A percentile compares a stretch with the other conserved stretches of the same genome.
These are phyloP conservation scores for Aleiodes testaceus DNA, from an alignment of 2,888 invertebrate species.

Conservation along the genomic window DNA sequence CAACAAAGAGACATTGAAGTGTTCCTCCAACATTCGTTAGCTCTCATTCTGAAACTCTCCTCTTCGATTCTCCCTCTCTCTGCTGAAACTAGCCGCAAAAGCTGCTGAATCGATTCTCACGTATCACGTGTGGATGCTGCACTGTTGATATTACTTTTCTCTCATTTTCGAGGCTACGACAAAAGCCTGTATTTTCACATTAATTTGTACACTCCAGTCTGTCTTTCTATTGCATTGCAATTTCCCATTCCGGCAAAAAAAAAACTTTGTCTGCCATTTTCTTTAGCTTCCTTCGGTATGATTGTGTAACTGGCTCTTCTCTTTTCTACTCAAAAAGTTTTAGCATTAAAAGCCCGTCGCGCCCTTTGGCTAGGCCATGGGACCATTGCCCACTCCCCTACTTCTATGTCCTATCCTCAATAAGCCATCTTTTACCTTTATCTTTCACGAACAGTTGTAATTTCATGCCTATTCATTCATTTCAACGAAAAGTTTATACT, in stretches of 20 bases:
- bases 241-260: background rate
- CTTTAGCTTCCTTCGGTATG: constrained; percentile 1
- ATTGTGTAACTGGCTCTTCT: background rate
- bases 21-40: no score
- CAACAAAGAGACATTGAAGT: no score
- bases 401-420: constrained; percentile 12
- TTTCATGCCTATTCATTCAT: constrained; percentile 27
- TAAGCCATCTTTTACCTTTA: constrained; percentile 19
- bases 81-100: no score
- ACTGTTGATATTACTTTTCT: background rate
- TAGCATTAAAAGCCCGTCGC: constrained; percentile 28
- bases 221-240: constrained; percentile 14
- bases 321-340: constrained; percentile 26
- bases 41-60: no score
- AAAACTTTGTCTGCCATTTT: constrained; percentile 10
- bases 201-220: constrained; percentile 17
- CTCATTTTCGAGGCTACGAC: background rate
- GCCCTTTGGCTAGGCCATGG: constrained; percentile 12
- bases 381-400: background rate
- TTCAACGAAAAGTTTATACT: constrained; percentile 13
- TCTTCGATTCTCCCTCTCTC: no score
- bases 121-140: constrained; percentile 12
- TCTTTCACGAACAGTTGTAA: constrained; percentile 1
- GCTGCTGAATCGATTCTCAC: constrained; percentile 5
- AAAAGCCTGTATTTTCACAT: background rate